Conservation (phyloP, 2,888 invertebrate genomes). For the Belgica antarctica region DNA sequence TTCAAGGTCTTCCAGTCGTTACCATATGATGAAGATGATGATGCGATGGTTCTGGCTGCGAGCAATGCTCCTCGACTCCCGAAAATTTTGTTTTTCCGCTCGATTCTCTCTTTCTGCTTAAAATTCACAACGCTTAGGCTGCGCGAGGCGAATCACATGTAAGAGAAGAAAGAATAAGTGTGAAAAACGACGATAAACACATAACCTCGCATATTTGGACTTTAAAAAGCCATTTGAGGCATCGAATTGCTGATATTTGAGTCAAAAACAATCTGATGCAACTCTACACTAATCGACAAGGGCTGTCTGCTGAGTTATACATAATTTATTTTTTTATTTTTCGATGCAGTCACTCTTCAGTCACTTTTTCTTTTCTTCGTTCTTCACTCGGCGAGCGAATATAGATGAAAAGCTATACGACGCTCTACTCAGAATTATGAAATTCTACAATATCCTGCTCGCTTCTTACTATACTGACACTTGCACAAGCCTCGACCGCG, state of each 20-base stretch:
- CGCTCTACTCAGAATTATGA: constrained; percentile 33
- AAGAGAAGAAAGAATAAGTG: constrained; percentile 17
- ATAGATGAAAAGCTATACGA: constrained; percentile 10
- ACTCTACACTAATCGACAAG: neutral
- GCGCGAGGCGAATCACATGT: constrained; percentile 21
- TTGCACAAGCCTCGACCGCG: too few relatives aligned
- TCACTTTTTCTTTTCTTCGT: neutral
- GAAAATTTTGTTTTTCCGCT: neutral
- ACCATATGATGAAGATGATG: constrained; percentile 9
- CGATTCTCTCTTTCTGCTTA: neutral
- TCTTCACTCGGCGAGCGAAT: neutral
- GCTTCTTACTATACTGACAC: too few relatives aligned
- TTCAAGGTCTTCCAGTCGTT: neutral
- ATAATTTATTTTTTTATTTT: neutral
- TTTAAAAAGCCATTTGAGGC: neutral
- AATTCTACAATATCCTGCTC: constrained; percentile 31
- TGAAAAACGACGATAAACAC: constrained; percentile 12
- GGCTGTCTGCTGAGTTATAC: neutral
- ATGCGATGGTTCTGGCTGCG: neutral
- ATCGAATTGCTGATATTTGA: neutral
- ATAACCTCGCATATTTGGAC: constrained; percentile 13
- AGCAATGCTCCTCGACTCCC: neutral
- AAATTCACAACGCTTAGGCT: too few relatives aligned
- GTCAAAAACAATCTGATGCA: neutral
- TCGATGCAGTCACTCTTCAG: neutral